Evolutionary conservation across 2,113 vertebrate species (phyloP), one percentile per base, ranked within the genome.

Genomic region (Hystrix cristata): DNA sequence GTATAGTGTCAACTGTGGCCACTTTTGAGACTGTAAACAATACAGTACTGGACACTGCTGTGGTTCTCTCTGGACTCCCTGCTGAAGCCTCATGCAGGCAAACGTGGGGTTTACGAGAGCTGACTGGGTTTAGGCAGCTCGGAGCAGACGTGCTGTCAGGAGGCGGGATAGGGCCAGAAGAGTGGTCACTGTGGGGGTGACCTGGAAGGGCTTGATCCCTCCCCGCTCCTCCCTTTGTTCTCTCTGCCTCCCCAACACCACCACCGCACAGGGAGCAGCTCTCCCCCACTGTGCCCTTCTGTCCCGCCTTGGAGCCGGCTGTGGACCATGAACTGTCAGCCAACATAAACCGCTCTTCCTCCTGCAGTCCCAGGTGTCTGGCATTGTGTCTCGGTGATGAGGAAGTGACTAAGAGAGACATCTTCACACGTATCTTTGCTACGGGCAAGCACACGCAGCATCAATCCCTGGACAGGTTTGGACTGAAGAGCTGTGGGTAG

Each of bases 361-460:
- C 38, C 38, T 43, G 21, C 38, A 43, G 19, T 4, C 11, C 5
- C 31, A 67, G 65, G 65, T 15, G 14, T n/a, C 31, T n/a, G 69
- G n/a, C 21, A n/a, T 10, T 21, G 7, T 38, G n/a, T 69, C 34
- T 18, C 67, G 1, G n/a, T 71, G 67, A 38, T 38, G 67, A 38
- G 18, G 67, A 19, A 71, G 38, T 38, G n/a, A 38, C 27, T 16
- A 18, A 10, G 5, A 12, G 14, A 72, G 7, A 5, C 16, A 38
- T 46, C 38, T 11, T 7, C 10, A 13, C 25, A 79, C 7, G 8
- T 2, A 59, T 16, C 51, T 64, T 57, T 64, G 46, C 76, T 48
- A n/a, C 2, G 0, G 55, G n/a, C 29, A 25, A 57, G 0, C 57
- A 31, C 4, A 11, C 19, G 13, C 1, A 18, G 85, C 12, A 21